phyloP scores from a whole-genome alignment of 2,797 vertebrate genomes.

The Typhlichthys eigenmanni region DNA sequence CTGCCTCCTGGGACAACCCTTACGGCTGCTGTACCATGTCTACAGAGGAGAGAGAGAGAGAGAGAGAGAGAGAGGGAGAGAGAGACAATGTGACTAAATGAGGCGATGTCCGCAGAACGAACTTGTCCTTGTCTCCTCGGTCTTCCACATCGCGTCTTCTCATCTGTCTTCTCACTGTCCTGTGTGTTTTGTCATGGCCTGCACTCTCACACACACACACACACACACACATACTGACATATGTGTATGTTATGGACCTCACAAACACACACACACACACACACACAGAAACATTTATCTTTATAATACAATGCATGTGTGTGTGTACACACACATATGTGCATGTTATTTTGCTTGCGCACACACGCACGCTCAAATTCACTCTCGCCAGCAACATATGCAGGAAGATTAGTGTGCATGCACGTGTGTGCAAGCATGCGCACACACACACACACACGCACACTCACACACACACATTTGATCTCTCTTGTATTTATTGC shows the following conservation, averaged over 20 bases:
- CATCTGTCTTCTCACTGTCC: not conserved
- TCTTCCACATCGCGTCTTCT: not conserved
- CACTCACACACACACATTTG: slow-evolving; percentile 20
- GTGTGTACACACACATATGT: too few species aligned
- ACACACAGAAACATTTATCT: not conserved
- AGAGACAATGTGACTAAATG: slow-evolving; percentile 56
- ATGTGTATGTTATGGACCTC: too few species aligned
- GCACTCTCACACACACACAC: slow-evolving; percentile 11
- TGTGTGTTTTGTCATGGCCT: not conserved
- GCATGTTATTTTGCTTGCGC: too few species aligned
- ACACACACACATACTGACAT: slow-evolving; percentile 14
- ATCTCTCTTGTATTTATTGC: not conserved
- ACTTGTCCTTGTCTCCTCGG: slow-evolving; percentile 28
- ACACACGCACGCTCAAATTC: too few species aligned
- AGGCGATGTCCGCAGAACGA: slow-evolving; percentile 53
- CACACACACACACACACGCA: slow-evolving; percentile 7
- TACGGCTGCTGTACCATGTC: slow-evolving; percentile 70
- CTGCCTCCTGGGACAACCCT: slow-evolving; percentile 50
- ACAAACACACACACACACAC: not conserved
- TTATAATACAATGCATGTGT: too few species aligned
- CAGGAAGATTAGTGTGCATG: too few species aligned
- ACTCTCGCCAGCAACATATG: too few species aligned
- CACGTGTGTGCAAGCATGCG: not conserved
- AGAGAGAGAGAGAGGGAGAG: slow-evolving; percentile 22
- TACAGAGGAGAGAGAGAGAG: slow-evolving; percentile 33